These are phyloP conservation scores for Eudasyphora cyanicolor DNA, from an alignment of 2,888 invertebrate species.

Conservation along the genomic window DNA sequence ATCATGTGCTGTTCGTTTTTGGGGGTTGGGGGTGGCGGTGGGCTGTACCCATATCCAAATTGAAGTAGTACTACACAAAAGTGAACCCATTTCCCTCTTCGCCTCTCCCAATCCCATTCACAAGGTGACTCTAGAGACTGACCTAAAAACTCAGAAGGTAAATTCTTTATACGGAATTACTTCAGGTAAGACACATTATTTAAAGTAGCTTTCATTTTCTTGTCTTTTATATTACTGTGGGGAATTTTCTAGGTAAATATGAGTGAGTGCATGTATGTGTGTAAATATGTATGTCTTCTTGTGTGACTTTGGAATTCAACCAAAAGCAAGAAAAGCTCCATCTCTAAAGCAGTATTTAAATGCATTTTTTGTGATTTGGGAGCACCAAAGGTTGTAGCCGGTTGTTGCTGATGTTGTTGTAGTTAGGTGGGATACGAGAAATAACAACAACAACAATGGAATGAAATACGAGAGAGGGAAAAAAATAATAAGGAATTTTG, in stretches of 20 bases:
- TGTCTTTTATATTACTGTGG: constrained; percentile 2
- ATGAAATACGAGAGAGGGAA: no score
- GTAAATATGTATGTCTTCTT: no score
- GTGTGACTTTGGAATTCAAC: no score
- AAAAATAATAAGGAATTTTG: no score
- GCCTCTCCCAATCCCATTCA: not conserved
- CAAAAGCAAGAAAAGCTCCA: constrained; percentile 40
- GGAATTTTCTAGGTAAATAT: not conserved
- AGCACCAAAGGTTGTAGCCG: not conserved
- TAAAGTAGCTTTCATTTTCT: constrained; percentile 54
- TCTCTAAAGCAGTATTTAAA: constrained; percentile 34
- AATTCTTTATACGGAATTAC: constrained; percentile 22
- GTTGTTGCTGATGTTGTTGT: not conserved
- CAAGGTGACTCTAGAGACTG: constrained; percentile 54
- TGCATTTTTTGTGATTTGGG: constrained; percentile 28
- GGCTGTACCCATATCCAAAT: no score
- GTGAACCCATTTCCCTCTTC: not conserved
- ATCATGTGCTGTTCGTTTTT: not conserved
- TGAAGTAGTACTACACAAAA: no score
- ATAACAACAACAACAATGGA: no score
- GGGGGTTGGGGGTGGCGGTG: not conserved
- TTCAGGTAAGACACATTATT: constrained; percentile 7
- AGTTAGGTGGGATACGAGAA: not conserved
- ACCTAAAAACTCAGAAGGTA: constrained; percentile 48
- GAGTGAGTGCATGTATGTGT: no score